Percentiles rank a stretch among this genome's conserved stretches.
These are phyloP conservation scores for Crocodylus rhombifer DNA, from an alignment of 2,797 vertebrate species.

Conservation along the genomic window DNA sequence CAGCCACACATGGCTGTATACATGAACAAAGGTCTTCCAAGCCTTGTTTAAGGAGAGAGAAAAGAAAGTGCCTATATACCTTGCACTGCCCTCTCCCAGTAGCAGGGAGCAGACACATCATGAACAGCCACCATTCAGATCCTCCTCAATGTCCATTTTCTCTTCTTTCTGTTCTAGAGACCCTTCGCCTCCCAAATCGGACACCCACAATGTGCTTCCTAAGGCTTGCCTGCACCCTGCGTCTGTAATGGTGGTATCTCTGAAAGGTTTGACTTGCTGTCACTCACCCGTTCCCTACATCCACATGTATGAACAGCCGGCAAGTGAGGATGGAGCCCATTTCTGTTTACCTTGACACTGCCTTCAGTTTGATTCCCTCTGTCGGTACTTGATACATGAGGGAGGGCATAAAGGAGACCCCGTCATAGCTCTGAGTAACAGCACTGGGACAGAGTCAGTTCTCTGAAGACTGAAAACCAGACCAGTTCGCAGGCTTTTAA, in stretches of 20 bases:
- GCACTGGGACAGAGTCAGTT: not conserved
- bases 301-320: not conserved
- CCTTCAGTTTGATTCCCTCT: not conserved
- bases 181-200: not conserved
- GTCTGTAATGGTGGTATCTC: not conserved
- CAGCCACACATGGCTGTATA: not conserved
- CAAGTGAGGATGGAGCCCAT: not conserved
- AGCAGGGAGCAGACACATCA: not conserved
- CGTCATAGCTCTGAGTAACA: not conserved
- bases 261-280: not conserved
- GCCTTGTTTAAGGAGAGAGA: not conserved
- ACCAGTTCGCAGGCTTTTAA: not conserved
- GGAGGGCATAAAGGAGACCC: not conserved
- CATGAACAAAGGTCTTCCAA: not conserved
- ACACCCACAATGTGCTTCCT: fast-evolving
- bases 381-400: not conserved
- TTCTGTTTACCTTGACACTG: not conserved
- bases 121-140: not conserved
- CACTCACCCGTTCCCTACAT: not conserved
- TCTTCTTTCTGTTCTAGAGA: not conserved
- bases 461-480: not conserved
- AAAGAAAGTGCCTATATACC: not conserved
- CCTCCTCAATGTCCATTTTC: not conserved
- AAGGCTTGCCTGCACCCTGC: not conserved
- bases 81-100: not conserved